Base-by-base conservation (phyloP, 2,797 vertebrate species). In the Enteromius trimaculatus region DNA sequence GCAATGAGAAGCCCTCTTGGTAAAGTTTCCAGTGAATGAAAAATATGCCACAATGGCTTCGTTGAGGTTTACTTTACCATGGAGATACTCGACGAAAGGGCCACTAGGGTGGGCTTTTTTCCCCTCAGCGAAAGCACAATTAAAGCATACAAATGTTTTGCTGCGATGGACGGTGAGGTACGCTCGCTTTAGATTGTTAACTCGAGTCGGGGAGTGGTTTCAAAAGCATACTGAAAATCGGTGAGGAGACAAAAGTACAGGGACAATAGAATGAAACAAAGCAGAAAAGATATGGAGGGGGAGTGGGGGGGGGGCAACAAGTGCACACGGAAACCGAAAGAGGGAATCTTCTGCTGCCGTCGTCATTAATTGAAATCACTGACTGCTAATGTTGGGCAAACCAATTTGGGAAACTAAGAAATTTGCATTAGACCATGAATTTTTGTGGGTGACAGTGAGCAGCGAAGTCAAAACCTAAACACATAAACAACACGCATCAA, bases 311-410 rank as follows among this genome's bases (percentile, higher is more conserved):
- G 91, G 82, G 89, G 90, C 87, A 87, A 77, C 21, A 81, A 37
- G 60, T 34, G 14, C 49, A 74, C 87, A 87, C 84, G 75, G 89
- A 91, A 76, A n/a, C 3, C 16, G 1, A 68, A 29, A 19, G 39
- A 82, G 60, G 1, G 13, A 26, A 62, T 68, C 17, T 23, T 51
- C 80, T 75, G 44, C 71, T 4, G 26, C 87, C 51, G 77, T 81
- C 87, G 77, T 88, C 87, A 88, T 88, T 87, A 88, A 92, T 90
- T 92, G 84, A 92, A 89, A 83, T 71, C 71, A 90, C 87, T 89
- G 53, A 62, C 39, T 81, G 79, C 55, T 44, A 58, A 34, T 31
- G 39, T 11, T 49, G 13, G 2, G 26, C 53, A 62, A 49, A 71
- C 37, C 11, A 42, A 29, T 64, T 62, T 11, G 62, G 21, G 2